Percentiles rank a stretch among this genome's conserved stretches.
These are phyloP conservation scores for Flexamia atlantica DNA, from an alignment of 2,888 invertebrate species.

Conservation along the genomic window DNA sequence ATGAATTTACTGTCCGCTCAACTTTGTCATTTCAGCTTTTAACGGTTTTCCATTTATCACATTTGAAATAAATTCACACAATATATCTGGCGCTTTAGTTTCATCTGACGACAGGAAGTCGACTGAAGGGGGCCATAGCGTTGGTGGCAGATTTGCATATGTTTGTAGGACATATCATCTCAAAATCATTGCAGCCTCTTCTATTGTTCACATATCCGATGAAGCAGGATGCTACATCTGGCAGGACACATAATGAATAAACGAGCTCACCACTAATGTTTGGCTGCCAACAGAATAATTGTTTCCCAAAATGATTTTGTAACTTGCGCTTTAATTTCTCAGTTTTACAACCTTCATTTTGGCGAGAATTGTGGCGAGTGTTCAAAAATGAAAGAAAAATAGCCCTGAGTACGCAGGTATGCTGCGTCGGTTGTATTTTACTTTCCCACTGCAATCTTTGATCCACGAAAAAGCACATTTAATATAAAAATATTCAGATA, in stretches of 20 bases:
- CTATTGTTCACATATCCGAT: neutral
- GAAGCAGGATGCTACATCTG: neutral
- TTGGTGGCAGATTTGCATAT: neutral
- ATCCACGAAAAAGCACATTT: no score
- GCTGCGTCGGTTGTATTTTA: no score
- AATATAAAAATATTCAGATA: no score
- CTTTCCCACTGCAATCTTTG: no score
- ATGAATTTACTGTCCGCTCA: neutral
- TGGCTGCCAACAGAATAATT: neutral
- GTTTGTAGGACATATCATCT: constrained; percentile 2
- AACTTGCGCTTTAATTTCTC: neutral
- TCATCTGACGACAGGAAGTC: constrained; percentile 23
- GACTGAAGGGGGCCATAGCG: constrained; percentile 2
- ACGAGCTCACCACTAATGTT: no score
- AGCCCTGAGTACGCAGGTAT: no score
- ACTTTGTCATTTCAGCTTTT: neutral
- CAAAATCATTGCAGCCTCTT: constrained; percentile 28
- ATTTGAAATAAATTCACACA: constrained; percentile 14
- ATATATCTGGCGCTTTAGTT: constrained; percentile 1
- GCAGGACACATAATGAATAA: neutral
- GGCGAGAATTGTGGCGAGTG: constrained; percentile 12
- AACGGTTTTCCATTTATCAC: neutral
- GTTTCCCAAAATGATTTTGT: neutral
- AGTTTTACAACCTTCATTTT: constrained; percentile 11
- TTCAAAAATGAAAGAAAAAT: neutral